phyloP scores from a whole-genome alignment of 2,113 vertebrate species.

The Falco punctatus region DNA sequence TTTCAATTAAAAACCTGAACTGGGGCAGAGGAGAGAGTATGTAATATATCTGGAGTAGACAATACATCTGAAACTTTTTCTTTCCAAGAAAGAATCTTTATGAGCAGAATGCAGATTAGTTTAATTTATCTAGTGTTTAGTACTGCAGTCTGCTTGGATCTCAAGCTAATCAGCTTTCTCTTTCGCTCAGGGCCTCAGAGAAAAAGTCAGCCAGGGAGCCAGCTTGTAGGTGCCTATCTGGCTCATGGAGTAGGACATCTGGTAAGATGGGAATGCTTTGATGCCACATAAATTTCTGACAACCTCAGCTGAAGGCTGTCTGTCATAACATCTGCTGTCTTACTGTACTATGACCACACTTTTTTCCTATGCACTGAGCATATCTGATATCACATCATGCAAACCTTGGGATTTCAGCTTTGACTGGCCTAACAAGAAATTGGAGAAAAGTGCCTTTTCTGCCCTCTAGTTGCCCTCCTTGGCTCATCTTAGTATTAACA shows the following conservation, averaged over 20 bases:
- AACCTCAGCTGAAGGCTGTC: slow-evolving; percentile 37
- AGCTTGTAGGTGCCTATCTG: slow-evolving; percentile 33
- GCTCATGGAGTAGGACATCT: slow-evolving; percentile 25
- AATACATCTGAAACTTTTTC: neutral
- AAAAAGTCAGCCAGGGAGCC: slow-evolving; percentile 4
- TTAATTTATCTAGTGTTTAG: slow-evolving; percentile 25
- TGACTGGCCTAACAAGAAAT: neutral
- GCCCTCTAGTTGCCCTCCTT: neutral
- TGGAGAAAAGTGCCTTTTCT: neutral
- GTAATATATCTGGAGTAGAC: neutral
- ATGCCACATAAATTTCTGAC: slow-evolving; percentile 50
- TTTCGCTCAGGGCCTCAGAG: neutral
- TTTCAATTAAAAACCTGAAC: neutral
- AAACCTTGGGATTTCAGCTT: neutral
- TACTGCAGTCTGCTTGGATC: neutral
- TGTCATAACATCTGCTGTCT: slow-evolving; percentile 44
- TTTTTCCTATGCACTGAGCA: neutral
- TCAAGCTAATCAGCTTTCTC: slow-evolving; percentile 34
- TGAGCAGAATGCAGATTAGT: slow-evolving; percentile 26
- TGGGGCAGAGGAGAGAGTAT: neutral
- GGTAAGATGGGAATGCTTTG: slow-evolving; percentile 3
- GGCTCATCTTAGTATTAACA: neutral
- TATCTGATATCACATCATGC: neutral
- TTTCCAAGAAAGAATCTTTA: slow-evolving; percentile 8
- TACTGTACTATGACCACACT: neutral